Evolutionary conservation across 2,888 invertebrate species (phyloP), one percentile per base, ranked within the genome.

Genomic region (Glyphotaelius pellucidus): DNA sequence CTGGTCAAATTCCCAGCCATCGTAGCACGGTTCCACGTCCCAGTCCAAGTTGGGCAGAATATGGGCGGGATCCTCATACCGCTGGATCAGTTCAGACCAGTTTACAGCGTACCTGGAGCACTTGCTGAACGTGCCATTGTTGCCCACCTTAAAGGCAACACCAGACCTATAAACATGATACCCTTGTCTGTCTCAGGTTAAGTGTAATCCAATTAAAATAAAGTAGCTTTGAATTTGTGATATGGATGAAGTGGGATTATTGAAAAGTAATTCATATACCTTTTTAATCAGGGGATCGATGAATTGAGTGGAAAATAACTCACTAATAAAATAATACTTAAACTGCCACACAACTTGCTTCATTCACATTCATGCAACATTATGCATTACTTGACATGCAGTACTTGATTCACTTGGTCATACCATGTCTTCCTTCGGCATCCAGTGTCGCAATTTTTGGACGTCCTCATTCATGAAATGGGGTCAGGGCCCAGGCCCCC

Each of bases 1-100:
- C 90, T 95, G 97, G 94, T 98, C 97, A 94, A 98, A 98, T 94
- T 98, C 98, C 97, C 98, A 98, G 52, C 98, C 98, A 94, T 98
- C 96, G 84, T 95, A 94, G 94, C 98, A 98, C 11, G 96, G 95
- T 94, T 98, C 97, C 9, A 96, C 95, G 0, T 97, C 96, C 97
- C 97, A 98, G 2, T 96, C 95, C 25, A 94, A 93, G 94, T 97
- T 97, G 3, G 96, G 95, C 93, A 95, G 94, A 14, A 95, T 94
- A 93, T 94, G 94, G 90, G 95, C 94, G 31, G 94, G 93, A 91
- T 94, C 94, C 67, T 67, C 25, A 80, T 94, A 94, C 91, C 95
- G 94, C 93, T 95, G 94, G 89, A 97, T 94, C 81, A 90, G 31
- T 89, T 96, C 95, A 0, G 97, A 96, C 98, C 98, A 98, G 95